Evolutionary conservation across 64 coral and sea anemone genomes (phyloP).

Genomic region (Acropora tenuis): DNA sequence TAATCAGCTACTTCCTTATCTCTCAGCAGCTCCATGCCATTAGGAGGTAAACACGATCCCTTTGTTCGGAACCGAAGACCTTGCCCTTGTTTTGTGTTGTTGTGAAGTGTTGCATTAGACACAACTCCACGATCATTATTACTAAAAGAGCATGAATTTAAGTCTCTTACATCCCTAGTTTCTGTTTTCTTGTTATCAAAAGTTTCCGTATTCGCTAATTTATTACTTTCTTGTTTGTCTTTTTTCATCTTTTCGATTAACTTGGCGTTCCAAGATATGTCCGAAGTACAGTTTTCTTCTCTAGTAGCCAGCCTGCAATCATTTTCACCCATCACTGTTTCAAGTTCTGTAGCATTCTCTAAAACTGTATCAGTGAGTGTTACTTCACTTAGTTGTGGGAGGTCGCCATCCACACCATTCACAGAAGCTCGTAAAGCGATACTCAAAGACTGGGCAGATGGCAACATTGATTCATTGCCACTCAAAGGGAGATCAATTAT

Average conservation of each 20-base stretch:
- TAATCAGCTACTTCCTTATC: not conserved
- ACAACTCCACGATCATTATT: not conserved
- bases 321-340: not conserved
- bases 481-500: not conserved
- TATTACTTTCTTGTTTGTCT: not conserved
- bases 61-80: not conserved
- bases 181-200: not conserved
- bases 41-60: not conserved
- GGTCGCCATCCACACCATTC: not conserved
- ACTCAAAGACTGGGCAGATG: slow-evolving; percentile 19
- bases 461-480: not conserved
- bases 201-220: not conserved
- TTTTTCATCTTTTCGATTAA: not conserved
- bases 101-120: not conserved
- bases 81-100: not conserved
- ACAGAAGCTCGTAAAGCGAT: slow-evolving; percentile 5
- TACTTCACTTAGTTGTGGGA: not conserved
- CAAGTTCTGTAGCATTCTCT: not conserved
- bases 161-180: too few relatives aligned
- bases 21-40: not conserved
- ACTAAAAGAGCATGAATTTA: too few relatives aligned
- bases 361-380: not conserved
- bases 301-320: not conserved
- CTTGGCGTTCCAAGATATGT: not conserved
- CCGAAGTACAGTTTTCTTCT: not conserved